These are phyloP conservation scores for Seriola rivoliana DNA, from an alignment of 2,113 vertebrate species.

Conservation along the genomic window DNA sequence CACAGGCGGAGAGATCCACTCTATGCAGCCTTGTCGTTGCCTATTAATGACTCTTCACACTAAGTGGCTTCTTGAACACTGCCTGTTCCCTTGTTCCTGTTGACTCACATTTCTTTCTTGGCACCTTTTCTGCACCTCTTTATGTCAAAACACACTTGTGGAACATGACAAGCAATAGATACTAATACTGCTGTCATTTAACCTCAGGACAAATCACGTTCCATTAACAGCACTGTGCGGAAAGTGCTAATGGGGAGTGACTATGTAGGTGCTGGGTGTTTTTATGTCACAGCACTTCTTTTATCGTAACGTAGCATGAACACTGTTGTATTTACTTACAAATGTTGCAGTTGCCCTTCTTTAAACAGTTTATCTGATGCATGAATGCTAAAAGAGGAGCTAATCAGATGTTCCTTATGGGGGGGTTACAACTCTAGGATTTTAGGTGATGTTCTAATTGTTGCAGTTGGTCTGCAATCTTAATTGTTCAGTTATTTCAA, in stretches of 20 bases:
- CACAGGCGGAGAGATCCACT: conserved; percentile 48
- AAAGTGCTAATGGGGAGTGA: conserved; percentile 30
- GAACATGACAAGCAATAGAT: conserved; percentile 47
- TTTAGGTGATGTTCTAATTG: not conserved
- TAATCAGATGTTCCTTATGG: not conserved
- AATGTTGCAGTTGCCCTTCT: not conserved
- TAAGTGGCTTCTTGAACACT: conserved; percentile 59
- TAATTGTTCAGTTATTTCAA: not conserved
- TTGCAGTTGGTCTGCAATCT: not conserved
- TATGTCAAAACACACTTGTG: conserved; percentile 57
- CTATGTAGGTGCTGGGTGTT: not conserved
- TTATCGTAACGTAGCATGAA: not conserved
- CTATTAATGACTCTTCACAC: conserved; percentile 68
- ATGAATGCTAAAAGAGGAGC: not conserved
- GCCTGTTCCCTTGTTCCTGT: conserved; percentile 47
- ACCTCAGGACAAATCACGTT: conserved; percentile 39
- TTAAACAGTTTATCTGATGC: not conserved
- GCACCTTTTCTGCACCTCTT: conserved; percentile 57
- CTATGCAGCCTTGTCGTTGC: conserved; percentile 66
- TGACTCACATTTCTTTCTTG: conserved; percentile 55
- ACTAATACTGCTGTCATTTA: conserved; percentile 45
- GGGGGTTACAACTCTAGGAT: not conserved
- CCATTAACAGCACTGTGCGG: conserved; percentile 28
- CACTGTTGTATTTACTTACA: not conserved
- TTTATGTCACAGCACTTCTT: not conserved